These are phyloP conservation scores for Marasmarcha lunaedactyla DNA, from an alignment of 2,888 invertebrate genomes.

Conservation along the genomic window DNA sequence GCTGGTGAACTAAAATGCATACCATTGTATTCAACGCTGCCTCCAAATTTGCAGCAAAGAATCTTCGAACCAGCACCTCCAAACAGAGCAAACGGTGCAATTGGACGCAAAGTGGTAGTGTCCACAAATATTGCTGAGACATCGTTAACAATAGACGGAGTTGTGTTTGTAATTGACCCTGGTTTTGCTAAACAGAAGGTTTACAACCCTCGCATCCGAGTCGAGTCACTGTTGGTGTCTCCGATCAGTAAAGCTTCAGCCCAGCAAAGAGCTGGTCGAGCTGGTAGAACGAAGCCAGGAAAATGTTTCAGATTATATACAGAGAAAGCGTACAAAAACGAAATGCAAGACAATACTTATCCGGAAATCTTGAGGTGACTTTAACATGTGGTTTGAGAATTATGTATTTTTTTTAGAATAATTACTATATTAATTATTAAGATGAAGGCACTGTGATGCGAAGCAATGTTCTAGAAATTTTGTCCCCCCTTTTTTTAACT, in stretches of 20 bases:
- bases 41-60: constrained; percentile 95
- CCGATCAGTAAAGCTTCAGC: constrained; percentile 99
- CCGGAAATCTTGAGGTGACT: constrained; percentile 84
- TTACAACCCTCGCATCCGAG: constrained; percentile 87
- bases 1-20: constrained; percentile 98
- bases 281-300: constrained; percentile 97
- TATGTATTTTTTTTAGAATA: constrained; percentile 7
- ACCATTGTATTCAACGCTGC: constrained; percentile 97
- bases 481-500: too few relatives aligned
- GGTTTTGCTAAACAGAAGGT: constrained; percentile 99
- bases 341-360: constrained; percentile 99
- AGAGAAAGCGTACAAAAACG: constrained; percentile 91
- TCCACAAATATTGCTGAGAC: constrained; percentile 99
- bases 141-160: constrained; percentile 98
- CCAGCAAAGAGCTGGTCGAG: constrained; percentile 97
- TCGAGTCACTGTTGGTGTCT: constrained; percentile 97
- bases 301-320: constrained; percentile 98
- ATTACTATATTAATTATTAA: too few relatives aligned
- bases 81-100: constrained; percentile 87
- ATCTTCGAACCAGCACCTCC: constrained; percentile 98
- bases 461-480: too few relatives aligned
- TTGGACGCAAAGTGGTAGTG: constrained; percentile 93
- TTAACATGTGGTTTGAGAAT: constrained; percentile 16
- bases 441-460: too few relatives aligned
- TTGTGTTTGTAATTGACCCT: constrained; percentile 99